A percentile compares a stretch with the other conserved stretches of the same genome.
These are phyloP conservation scores for Trachelus tabidus DNA, from an alignment of 2,888 invertebrate genomes.

Conservation along the genomic window DNA sequence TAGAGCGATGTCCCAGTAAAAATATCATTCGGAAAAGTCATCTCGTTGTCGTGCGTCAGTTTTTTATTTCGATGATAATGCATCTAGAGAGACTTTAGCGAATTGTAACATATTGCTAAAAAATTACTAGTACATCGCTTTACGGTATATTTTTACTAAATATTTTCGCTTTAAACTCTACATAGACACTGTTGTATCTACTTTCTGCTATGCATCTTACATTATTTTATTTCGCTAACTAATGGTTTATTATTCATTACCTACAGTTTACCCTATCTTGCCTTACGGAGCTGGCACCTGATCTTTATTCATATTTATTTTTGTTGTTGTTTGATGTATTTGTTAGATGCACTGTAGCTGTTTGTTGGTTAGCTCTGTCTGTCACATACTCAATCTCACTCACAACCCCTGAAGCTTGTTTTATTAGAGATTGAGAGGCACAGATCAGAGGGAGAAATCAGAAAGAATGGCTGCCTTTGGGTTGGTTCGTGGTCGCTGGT, in stretches of 20 bases:
- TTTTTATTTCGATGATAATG: background rate
- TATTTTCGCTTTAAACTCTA: slow-evolving; percentile 35
- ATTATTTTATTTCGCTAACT: slow-evolving; percentile 39
- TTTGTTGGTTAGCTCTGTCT: slow-evolving; percentile 66
- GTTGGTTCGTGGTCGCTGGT: slow-evolving; percentile 64
- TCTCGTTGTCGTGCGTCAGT: background rate
- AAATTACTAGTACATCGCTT: background rate
- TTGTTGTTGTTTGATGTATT: slow-evolving; percentile 66
- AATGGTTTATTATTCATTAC: slow-evolving; percentile 40
- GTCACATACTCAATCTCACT: slow-evolving; percentile 64
- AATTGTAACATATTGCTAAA: background rate
- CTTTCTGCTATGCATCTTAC: slow-evolving; percentile 41
- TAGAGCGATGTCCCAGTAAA: background rate
- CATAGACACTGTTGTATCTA: slow-evolving; percentile 33
- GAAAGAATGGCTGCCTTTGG: slow-evolving; percentile 64
- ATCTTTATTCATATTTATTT: slow-evolving; percentile 64
- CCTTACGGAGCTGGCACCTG: slow-evolving; percentile 51
- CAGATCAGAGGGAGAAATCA: slow-evolving; percentile 60
- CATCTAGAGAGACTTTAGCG: background rate
- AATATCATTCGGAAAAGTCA: background rate
- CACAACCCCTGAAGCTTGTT: slow-evolving; percentile 63
- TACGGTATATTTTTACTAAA: slow-evolving; percentile 31
- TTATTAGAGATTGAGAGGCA: slow-evolving; percentile 63
- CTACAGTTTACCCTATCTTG: slow-evolving; percentile 41
- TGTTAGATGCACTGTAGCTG: slow-evolving; percentile 67